Base-by-base conservation (phyloP, 1,140 invertebrate genomes). In the Achatina immaculata region DNA sequence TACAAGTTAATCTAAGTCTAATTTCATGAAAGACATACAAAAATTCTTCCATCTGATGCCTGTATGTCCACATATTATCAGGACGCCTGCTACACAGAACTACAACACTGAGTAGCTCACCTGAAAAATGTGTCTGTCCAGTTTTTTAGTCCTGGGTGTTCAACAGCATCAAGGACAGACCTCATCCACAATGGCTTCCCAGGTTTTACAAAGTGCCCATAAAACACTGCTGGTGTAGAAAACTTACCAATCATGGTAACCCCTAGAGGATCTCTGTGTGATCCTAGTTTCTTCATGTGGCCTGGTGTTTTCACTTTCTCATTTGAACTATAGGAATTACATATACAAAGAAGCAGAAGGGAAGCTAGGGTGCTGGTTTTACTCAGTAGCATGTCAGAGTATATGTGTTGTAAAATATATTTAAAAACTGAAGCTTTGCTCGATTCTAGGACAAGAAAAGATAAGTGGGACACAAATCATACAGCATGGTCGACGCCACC, bases 41-140 rank as follows among this genome's bases (percentile, higher is more conserved):
- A n/a, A n/a, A n/a, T n/a, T n/a, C n/a, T n/a, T n/a, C n/a, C n/a
- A n/a, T n/a, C n/a, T n/a, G n/a, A n/a, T n/a, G n/a, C n/a, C n/a
- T n/a, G n/a, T n/a, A n/a, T n/a, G n/a, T n/a, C n/a, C n/a, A n/a
- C n/a, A n/a, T n/a, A n/a, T n/a, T n/a, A n/a, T n/a, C n/a, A n/a
- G n/a, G n/a, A n/a, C n/a, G n/a, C n/a, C n/a, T n/a, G n/a, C n/a
- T n/a, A n/a, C n/a, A n/a, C n/a, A n/a, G n/a, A n/a, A n/a, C n/a
- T n/a, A n/a, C n/a, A n/a, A n/a, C n/a, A n/a, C n/a, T n/a, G n/a
- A 36, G 0, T 38, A 24, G 42, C 79, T 78, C 84, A 84, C 84
- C 81, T 82, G 34, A 91, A 82, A 82, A 89, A 91, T 14, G 84
- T 83, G 83, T 91, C 89, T 45, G 85, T 88, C 90, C 90, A 91